These are phyloP conservation scores for Drosophila eohydei DNA, from an alignment of 2,888 invertebrate genomes.

Conservation along the genomic window DNA sequence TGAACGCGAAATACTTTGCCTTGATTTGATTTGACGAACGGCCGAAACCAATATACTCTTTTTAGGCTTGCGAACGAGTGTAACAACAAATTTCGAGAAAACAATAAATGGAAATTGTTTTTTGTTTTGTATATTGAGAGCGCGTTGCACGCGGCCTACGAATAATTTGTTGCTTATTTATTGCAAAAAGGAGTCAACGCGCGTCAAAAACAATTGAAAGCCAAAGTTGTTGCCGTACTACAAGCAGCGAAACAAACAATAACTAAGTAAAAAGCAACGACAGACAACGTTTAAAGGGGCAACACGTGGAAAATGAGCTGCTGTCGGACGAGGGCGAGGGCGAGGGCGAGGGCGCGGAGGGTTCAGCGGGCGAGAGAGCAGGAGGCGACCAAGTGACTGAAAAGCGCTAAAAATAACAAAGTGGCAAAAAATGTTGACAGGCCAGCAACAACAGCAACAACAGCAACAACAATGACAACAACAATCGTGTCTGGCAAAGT, in stretches of 20 bases:
- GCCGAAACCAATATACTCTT: neutral
- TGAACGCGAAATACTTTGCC: neutral
- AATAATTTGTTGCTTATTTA: slow-evolving; percentile 58
- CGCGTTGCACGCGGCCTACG: slow-evolving; percentile 64
- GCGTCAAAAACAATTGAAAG: slow-evolving; percentile 51
- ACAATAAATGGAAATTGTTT: slow-evolving; percentile 41
- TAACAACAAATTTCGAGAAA: slow-evolving; percentile 19
- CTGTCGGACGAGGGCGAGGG: neutral
- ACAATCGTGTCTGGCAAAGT: slow-evolving; percentile 54
- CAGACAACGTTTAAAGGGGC: slow-evolving; percentile 17
- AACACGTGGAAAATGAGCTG: slow-evolving; percentile 54
- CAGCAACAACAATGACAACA: slow-evolving; percentile 17
- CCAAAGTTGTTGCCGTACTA: slow-evolving; percentile 36
- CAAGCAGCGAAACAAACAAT: slow-evolving; percentile 14
- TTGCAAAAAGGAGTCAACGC: slow-evolving; percentile 40
- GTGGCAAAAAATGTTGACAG: slow-evolving; percentile 67
- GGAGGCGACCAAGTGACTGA: slow-evolving; percentile 32
- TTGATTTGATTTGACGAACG: neutral
- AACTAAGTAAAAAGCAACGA: slow-evolving; percentile 15
- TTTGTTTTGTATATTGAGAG: slow-evolving; percentile 17
- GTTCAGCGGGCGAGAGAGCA: neutral
- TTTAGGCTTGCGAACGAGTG: neutral
- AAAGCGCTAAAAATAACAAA: slow-evolving; percentile 66
- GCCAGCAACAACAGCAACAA: slow-evolving; percentile 26
- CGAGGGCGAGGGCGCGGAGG: neutral